Conservation (phyloP, 2,888 invertebrate genomes). For the Rhagophthalmus giganteus region DNA sequence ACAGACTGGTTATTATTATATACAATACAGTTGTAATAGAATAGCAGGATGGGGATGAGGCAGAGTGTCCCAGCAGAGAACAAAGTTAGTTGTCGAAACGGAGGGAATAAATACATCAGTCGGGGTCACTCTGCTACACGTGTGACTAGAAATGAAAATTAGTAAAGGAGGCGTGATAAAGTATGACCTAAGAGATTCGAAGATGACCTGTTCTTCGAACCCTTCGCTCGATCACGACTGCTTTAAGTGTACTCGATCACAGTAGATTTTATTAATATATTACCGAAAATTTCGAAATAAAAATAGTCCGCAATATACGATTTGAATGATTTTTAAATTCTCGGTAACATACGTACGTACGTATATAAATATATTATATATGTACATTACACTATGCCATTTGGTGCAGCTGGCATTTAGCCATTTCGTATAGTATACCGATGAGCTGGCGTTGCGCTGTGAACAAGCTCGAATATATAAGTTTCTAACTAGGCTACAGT, state of each 20-base stretch:
- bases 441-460: constrained; percentile 50
- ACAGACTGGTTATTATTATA: constrained; percentile 50
- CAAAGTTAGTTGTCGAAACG: constrained; percentile 47
- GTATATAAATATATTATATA: constrained; percentile 48
- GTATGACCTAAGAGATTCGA: constrained; percentile 47
- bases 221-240: constrained; percentile 44
- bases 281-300: constrained; percentile 18
- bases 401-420: constrained; percentile 40
- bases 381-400: constrained; percentile 42
- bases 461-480: constrained; percentile 54
- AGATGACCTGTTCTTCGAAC: constrained; percentile 44
- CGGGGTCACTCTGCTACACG: constrained; percentile 50
- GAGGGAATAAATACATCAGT: constrained; percentile 53
- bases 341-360: constrained; percentile 36
- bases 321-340: constrained; percentile 4
- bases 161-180: constrained; percentile 46
- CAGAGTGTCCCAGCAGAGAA: constrained; percentile 50
- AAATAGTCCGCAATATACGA: not conserved
- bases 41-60: constrained; percentile 35
- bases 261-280: constrained; percentile 42
- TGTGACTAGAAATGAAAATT: constrained; percentile 49
- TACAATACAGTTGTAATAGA: constrained; percentile 37
- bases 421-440: constrained; percentile 34
- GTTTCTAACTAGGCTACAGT: constrained; percentile 50
- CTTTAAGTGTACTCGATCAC: constrained; percentile 53